Evolutionary conservation across 2,888 invertebrate genomes (phyloP).

Genomic region (Nemoura dubitans): DNA sequence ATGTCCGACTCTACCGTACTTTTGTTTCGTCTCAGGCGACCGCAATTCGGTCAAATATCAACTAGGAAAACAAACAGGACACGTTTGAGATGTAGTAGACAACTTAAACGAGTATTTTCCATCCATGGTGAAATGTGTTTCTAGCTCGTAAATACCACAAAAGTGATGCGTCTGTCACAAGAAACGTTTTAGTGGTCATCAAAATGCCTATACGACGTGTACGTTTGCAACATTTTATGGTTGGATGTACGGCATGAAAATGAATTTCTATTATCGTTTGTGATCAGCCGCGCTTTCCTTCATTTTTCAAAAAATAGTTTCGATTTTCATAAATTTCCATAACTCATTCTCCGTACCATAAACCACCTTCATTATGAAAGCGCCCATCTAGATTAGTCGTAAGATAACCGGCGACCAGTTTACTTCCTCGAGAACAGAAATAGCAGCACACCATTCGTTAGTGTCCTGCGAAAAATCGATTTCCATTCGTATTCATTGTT

Average conservation of each 20-base stretch:
- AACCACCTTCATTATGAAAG: not conserved
- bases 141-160: not conserved
- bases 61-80: slow-evolving; percentile 5
- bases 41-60: slow-evolving; percentile 16
- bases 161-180: not conserved
- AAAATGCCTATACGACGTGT: not conserved
- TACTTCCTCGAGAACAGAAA: not conserved
- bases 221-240: not conserved
- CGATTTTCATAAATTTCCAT: not conserved
- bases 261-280: not conserved
- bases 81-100: not conserved
- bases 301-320: not conserved
- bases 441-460: not conserved
- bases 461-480: not conserved
- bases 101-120: not conserved
- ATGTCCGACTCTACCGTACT: not conserved
- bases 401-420: not conserved
- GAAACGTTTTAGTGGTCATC: not conserved
- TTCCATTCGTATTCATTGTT: not conserved
- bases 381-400: not conserved
- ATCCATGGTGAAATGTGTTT: not conserved
- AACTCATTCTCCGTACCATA: not conserved
- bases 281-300: not conserved
- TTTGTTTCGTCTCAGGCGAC: too few relatives aligned
- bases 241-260: not conserved